These are phyloP conservation scores for Drosophila suzukii DNA, from an alignment of 1,140 invertebrate genomes.

Conservation along the genomic window DNA sequence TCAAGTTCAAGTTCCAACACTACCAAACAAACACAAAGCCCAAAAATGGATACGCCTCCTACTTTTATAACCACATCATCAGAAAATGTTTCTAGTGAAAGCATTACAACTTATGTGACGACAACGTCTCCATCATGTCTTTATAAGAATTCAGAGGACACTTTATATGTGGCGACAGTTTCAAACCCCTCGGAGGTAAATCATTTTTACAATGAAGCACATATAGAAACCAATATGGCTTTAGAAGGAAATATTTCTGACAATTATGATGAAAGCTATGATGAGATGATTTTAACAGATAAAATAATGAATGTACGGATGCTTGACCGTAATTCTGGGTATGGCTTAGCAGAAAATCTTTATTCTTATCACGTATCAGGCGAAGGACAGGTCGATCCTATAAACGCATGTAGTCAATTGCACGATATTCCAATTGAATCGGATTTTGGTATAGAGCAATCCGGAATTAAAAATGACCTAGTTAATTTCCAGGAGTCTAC, in stretches of 20 bases:
- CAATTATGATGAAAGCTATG: slow-evolving; percentile 22
- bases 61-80: slow-evolving; percentile 1
- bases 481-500: slow-evolving; percentile 1
- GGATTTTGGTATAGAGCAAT: background rate
- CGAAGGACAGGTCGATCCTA: slow-evolving; percentile 3
- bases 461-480: background rate
- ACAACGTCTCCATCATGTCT: background rate
- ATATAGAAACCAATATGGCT: background rate
- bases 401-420: slow-evolving; percentile 2
- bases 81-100: slow-evolving; percentile 1
- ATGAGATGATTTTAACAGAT: slow-evolving; percentile 29
- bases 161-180: background rate
- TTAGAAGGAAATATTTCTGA: slow-evolving; percentile 7
- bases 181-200: background rate
- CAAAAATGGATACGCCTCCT: slow-evolving; percentile 1
- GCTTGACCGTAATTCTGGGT: slow-evolving; percentile 35
- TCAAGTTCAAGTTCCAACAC: slow-evolving; percentile 25
- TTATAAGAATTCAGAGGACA: background rate
- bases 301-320: background rate
- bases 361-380: background rate
- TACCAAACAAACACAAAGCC: slow-evolving; percentile 10
- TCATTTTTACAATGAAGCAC: background rate
- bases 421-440: slow-evolving; percentile 7
- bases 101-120: background rate
- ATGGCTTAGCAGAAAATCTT: slow-evolving; percentile 37